Percentiles rank a stretch among this genome's conserved stretches.
phyloP scores from a whole-genome alignment of 1,140 invertebrate species.

The Planococcus citri region DNA sequence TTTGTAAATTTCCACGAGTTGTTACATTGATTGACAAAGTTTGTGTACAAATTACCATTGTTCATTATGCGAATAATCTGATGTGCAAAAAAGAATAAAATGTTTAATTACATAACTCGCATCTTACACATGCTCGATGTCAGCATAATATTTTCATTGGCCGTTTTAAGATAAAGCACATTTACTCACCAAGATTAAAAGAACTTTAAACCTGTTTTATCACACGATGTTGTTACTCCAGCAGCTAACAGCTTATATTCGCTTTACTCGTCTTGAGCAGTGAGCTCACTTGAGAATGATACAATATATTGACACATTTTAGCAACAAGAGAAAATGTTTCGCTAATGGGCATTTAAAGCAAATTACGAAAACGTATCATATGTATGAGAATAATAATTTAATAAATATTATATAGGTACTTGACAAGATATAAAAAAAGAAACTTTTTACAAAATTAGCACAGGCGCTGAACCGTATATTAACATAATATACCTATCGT shows the following conservation, averaged over 20 bases:
- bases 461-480: neutral
- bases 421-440: neutral
- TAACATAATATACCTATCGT: too few species aligned
- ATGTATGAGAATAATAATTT: slow-evolving; percentile 4
- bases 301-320: neutral
- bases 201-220: neutral
- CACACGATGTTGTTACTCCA: neutral
- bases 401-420: neutral
- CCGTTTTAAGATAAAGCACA: neutral
- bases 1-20: too few species aligned
- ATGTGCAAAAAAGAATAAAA: too few species aligned
- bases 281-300: too few species aligned
- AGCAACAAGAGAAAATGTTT: neutral
- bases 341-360: neutral
- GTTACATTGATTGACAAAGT: too few species aligned
- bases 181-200: neutral
- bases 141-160: too few species aligned
- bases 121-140: too few species aligned
- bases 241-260: too few species aligned
- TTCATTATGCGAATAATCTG: too few species aligned
- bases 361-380: neutral
- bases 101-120: too few species aligned
- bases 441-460: neutral
- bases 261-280: too few species aligned
- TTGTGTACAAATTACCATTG: too few species aligned